Conservation (phyloP, 2,113 vertebrate species). For the Neodon shergylaensis region DNA sequence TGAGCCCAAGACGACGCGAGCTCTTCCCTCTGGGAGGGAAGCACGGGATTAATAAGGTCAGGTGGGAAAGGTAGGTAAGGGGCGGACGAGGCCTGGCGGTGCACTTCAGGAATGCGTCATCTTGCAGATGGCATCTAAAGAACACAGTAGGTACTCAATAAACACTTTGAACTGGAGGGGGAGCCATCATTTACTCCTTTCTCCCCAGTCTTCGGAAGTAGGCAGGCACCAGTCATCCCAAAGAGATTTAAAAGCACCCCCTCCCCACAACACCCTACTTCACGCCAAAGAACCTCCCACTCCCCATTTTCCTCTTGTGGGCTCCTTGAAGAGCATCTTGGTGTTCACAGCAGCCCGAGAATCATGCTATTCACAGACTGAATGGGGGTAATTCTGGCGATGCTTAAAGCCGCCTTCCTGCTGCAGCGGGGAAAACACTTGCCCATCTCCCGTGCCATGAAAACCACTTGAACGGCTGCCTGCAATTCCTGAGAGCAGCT, state of each 20-base stretch:
- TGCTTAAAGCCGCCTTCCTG: neutral
- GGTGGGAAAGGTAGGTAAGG: constrained; percentile 1
- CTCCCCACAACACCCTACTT: neutral
- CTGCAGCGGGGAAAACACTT: neutral
- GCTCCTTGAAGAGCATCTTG: constrained; percentile 46
- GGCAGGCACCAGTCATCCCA: neutral
- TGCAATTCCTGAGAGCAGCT: constrained; percentile 55
- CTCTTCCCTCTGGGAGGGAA: neutral
- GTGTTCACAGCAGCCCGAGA: constrained; percentile 31
- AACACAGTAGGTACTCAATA: neutral
- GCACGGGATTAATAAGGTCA: neutral
- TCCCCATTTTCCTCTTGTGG: neutral
- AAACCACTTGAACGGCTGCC: constrained; percentile 51
- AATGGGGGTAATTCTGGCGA: constrained; percentile 38
- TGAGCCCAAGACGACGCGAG: neutral
- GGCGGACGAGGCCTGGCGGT: neutral
- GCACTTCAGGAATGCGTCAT: neutral
- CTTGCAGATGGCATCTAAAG: neutral
- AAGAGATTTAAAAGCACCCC: neutral
- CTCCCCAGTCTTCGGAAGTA: neutral
- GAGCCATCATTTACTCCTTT: neutral
- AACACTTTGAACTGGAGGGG: constrained; percentile 6
- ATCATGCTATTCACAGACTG: constrained; percentile 10
- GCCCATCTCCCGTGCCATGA: neutral
- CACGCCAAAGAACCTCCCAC: neutral